These are phyloP conservation scores for Protomyctophum bolini DNA, from an alignment of 2,113 vertebrate species.

Conservation along the genomic window DNA sequence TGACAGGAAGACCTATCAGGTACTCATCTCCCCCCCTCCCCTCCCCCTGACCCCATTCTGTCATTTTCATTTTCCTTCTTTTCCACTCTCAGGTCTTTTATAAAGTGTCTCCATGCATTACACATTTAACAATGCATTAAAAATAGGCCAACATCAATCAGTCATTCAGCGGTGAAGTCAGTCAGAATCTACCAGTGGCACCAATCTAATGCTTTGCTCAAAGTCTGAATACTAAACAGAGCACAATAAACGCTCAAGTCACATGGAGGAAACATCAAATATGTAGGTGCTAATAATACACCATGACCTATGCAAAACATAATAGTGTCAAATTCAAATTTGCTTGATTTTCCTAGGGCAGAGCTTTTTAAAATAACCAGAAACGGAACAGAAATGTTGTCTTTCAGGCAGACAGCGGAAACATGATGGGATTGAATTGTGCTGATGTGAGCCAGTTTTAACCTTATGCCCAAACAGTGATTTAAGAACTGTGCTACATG, in stretches of 20 bases:
- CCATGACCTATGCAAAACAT: constrained; percentile 27
- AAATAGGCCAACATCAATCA: constrained; percentile 82
- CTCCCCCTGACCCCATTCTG: constrained; percentile 35
- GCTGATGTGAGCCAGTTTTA: constrained; percentile 64
- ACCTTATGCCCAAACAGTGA: constrained; percentile 61
- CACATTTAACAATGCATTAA: constrained; percentile 82
- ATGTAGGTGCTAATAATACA: constrained; percentile 53
- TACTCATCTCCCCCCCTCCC: constrained; percentile 61
- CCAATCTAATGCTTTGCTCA: constrained; percentile 61
- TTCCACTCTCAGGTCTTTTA: constrained; percentile 76
- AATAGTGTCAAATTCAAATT: constrained; percentile 30
- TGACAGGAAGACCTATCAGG: constrained; percentile 82
- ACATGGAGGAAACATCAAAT: constrained; percentile 24
- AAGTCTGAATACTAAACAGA: constrained; percentile 33
- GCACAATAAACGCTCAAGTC: constrained; percentile 30
- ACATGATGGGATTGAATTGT: constrained; percentile 58
- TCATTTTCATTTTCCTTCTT: constrained; percentile 45
- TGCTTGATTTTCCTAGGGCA: constrained; percentile 33
- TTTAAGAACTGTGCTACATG: constrained; percentile 59
- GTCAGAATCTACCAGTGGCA: constrained; percentile 64
- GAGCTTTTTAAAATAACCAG: constrained; percentile 40
- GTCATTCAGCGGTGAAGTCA: constrained; percentile 64
- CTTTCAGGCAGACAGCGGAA: constrained; percentile 26
- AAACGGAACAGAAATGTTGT: constrained; percentile 42
- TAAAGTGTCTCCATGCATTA: constrained; percentile 80